A percentile compares a stretch with the other conserved stretches of the same genome.
These are phyloP conservation scores for Molossus alvarezi DNA, from an alignment of 2,797 vertebrate species.

Conservation along the genomic window DNA sequence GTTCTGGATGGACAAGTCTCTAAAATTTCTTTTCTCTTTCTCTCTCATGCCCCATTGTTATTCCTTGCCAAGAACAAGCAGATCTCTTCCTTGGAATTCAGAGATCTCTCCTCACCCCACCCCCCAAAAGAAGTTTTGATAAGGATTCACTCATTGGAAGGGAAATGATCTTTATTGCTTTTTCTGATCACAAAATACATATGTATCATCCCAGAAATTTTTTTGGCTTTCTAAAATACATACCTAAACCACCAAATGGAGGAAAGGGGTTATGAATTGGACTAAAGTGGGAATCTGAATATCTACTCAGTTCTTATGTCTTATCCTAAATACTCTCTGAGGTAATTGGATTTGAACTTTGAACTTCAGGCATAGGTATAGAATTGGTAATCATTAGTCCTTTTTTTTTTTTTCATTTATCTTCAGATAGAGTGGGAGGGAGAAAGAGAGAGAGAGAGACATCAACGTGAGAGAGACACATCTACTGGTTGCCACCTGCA, in stretches of 20 bases:
- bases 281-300: neutral
- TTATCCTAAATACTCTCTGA: neutral
- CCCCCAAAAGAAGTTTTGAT: neutral
- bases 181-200: constrained; percentile 24
- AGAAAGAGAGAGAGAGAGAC: too few species aligned
- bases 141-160: constrained; percentile 24
- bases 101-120: neutral
- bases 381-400: neutral
- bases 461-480: too few species aligned
- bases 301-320: neutral
- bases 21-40: constrained; percentile 26
- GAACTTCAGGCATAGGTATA: neutral
- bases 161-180: neutral
- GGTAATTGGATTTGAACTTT: neutral
- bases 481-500: too few species aligned
- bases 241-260: neutral
- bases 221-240: constrained; percentile 22
- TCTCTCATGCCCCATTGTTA: neutral
- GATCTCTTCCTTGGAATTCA: neutral
- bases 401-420: neutral
- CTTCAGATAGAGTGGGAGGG: too few species aligned
- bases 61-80: constrained; percentile 22
- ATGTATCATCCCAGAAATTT: neutral
- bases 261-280: neutral
- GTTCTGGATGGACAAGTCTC: neutral